Conservation (phyloP, 2,797 vertebrate genomes). For the Lagorchestes hirsutus region DNA sequence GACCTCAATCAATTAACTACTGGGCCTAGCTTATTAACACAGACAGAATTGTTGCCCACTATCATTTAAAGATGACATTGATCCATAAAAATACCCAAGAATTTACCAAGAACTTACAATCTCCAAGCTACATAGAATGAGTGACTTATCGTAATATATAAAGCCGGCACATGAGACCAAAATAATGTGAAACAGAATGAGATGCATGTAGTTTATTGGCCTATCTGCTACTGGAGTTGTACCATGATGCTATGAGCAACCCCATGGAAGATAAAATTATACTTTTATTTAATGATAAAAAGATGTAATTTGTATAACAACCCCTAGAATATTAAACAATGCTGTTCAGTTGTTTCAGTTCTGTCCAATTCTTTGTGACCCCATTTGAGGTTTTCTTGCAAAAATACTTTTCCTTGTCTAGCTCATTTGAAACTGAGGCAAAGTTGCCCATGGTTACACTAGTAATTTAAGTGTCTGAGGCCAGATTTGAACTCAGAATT, state of each 20-base stretch:
- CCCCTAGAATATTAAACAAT: not conserved
- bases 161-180: not conserved
- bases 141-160: not conserved
- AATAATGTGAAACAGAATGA: not conserved
- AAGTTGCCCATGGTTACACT: not conserved
- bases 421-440: not conserved
- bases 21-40: not conserved
- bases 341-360: not conserved
- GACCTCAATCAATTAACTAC: not conserved
- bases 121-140: not conserved
- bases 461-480: not conserved
- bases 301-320: not conserved
- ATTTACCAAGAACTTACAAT: not conserved
- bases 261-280: not conserved
- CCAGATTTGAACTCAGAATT: not conserved
- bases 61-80: not conserved
- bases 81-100: not conserved
- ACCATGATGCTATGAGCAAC: not conserved
- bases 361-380: not conserved
- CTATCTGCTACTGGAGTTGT: not conserved
- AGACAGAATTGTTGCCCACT: not conserved
- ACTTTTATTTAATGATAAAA: not conserved
- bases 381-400: not conserved
- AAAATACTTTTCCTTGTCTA: not conserved
- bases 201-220: not conserved